Percentiles rank a stretch among this genome's conserved stretches.
Conservation (phyloP, 2,888 invertebrate genomes). For the Liopterus haemorrhoidalis region DNA sequence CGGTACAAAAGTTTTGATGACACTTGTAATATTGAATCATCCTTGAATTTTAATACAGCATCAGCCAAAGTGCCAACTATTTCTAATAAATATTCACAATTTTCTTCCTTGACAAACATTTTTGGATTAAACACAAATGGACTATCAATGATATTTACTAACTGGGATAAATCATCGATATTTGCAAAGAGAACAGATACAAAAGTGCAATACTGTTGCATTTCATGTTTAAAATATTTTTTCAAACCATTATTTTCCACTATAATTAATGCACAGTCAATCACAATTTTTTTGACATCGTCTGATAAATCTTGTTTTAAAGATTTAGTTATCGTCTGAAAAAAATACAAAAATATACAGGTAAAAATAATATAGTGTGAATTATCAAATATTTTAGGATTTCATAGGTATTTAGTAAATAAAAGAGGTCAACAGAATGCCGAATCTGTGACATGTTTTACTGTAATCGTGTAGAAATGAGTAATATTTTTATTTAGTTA, state of each 20-base stretch:
- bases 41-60: conserved; percentile 8
- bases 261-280: conserved; percentile 14
- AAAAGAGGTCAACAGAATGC: too few relatives aligned
- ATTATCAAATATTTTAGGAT: too few relatives aligned
- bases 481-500: too few relatives aligned
- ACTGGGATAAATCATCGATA: conserved; percentile 19
- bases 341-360: neutral
- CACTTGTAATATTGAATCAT: too few relatives aligned
- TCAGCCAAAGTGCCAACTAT: conserved; percentile 25
- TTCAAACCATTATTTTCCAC: conserved; percentile 34
- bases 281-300: conserved; percentile 6
- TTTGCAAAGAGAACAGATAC: conserved; percentile 30
- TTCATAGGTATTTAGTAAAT: too few relatives aligned
- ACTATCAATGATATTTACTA: conserved; percentile 28
- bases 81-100: conserved; percentile 32
- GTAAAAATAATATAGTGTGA: too few relatives aligned
- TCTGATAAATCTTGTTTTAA: conserved; percentile 4
- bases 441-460: too few relatives aligned
- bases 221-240: conserved; percentile 36
- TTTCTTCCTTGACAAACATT: conserved; percentile 27
- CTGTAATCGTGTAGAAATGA: too few relatives aligned
- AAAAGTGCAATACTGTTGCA: conserved; percentile 34
- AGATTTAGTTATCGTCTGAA: conserved; percentile 12
- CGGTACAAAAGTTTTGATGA: too few relatives aligned
- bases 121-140: conserved; percentile 31